These are phyloP conservation scores for Idaea aversata DNA, from an alignment of 2,888 invertebrate genomes.

Conservation along the genomic window DNA sequence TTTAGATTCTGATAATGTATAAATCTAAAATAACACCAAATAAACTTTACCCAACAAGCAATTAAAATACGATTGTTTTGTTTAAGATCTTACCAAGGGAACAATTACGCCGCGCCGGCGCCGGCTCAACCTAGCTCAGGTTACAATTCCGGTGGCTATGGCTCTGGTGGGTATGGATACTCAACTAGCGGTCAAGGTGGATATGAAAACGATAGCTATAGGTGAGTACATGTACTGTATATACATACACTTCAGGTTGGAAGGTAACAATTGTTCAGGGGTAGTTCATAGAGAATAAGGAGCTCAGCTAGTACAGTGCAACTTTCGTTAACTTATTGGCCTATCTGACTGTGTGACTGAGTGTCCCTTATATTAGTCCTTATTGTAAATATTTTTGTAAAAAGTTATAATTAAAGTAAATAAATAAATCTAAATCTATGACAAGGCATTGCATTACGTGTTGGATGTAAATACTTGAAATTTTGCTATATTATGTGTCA, in stretches of 20 bases:
- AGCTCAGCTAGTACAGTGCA: no score
- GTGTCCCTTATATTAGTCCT: no score
- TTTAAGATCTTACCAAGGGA: slow-evolving; percentile 50
- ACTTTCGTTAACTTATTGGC: no score
- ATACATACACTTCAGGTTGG: not conserved
- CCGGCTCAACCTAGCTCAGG: slow-evolving; percentile 50
- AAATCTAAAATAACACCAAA: not conserved
- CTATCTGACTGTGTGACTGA: no score
- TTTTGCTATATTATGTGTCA: no score
- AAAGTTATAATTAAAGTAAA: no score
- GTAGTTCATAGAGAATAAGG: no score
- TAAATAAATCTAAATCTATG: no score
- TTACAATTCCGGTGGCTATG: slow-evolving; percentile 60
- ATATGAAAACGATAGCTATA: slow-evolving; percentile 67
- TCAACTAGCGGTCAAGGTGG: slow-evolving; percentile 58
- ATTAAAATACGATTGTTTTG: not conserved
- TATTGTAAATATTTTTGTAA: no score
- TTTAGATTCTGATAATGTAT: slow-evolving; percentile 51
- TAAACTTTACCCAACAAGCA: not conserved
- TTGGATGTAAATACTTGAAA: no score
- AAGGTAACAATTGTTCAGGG: no score
- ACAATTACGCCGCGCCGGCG: slow-evolving; percentile 56
- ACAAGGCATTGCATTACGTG: no score
- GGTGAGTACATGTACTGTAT: slow-evolving; percentile 41
- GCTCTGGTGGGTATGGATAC: slow-evolving; percentile 62